Percentiles rank a stretch among this genome's conserved stretches.
phyloP scores from a whole-genome alignment of 2,888 invertebrate genomes.

The Cantharis rustica region DNA sequence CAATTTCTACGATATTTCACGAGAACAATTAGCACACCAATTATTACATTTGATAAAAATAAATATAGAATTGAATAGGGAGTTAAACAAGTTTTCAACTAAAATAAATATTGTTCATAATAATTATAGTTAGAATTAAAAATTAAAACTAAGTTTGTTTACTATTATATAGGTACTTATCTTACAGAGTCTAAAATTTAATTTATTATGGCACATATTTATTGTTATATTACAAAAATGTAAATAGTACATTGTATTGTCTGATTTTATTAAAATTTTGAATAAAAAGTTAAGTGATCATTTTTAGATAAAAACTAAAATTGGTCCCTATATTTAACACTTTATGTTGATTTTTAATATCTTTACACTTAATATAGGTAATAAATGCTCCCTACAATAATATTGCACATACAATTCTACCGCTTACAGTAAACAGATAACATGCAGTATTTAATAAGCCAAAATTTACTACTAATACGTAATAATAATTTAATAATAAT shows the following conservation, averaged over 20 bases:
- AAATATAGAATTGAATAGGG: background rate
- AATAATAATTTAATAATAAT: slow-evolving; percentile 9
- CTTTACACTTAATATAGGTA: slow-evolving; percentile 5
- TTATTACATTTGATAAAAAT: background rate
- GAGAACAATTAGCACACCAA: background rate
- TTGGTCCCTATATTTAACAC: slow-evolving; percentile 34
- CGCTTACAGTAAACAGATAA: slow-evolving; percentile 14
- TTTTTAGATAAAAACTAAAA: slow-evolving; percentile 19
- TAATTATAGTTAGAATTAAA: background rate
- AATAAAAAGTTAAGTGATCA: background rate
- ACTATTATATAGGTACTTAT: background rate
- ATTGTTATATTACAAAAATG: slow-evolving; percentile 1
- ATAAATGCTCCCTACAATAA: slow-evolving; percentile 2
- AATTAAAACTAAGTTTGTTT: background rate
- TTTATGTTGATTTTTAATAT: slow-evolving; percentile 3
- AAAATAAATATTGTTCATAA: background rate
- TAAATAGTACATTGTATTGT: background rate
- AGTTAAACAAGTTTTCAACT: background rate
- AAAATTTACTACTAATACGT: background rate
- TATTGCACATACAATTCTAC: slow-evolving; percentile 12
- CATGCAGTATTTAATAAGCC: slow-evolving; percentile 14
- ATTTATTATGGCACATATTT: slow-evolving; percentile 3
- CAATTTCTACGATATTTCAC: background rate
- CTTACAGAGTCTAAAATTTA: background rate
- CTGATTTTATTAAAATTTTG: background rate